Evolutionary conservation across 2,888 invertebrate genomes (phyloP).

Genomic region (Platycnemis pennipes): DNA sequence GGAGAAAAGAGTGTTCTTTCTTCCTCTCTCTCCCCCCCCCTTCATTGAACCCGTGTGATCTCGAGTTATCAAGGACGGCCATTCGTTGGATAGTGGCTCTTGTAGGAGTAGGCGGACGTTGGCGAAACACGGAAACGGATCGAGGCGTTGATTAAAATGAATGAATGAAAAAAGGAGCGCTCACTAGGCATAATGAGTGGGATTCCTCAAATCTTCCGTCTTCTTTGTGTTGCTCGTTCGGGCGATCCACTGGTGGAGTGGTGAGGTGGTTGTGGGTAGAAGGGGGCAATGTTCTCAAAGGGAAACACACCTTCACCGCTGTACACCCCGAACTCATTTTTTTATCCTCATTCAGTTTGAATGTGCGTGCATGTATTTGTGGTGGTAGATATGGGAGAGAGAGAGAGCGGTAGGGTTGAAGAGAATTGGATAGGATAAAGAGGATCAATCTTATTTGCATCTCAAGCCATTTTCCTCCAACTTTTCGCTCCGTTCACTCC

Average conservation of each 20-base stretch:
- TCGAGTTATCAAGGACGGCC: too few species aligned
- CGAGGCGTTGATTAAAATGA: neutral
- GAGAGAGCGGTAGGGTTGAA: neutral
- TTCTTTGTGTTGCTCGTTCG: too few species aligned
- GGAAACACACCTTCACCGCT: neutral
- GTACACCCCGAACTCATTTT: too few species aligned
- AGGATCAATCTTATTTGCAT: neutral
- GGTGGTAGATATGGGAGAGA: too few species aligned
- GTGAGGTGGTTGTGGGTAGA: neutral
- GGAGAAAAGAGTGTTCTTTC: neutral
- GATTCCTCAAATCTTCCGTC: neutral
- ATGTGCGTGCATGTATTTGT: too few species aligned
- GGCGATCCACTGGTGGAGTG: too few species aligned
- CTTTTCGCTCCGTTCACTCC: neutral
- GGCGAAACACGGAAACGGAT: neutral
- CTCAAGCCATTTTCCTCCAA: neutral
- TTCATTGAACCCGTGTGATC: too few species aligned
- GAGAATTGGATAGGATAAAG: neutral
- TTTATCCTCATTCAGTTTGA: too few species aligned
- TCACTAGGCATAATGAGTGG: neutral
- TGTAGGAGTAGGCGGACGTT: neutral
- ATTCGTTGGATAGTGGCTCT: neutral
- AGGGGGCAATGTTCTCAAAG: neutral
- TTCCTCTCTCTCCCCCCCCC: too few species aligned
- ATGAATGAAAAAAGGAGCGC: neutral